Base-by-base conservation (phyloP, 2,888 invertebrate genomes). In the Lithophane semibrunnea region DNA sequence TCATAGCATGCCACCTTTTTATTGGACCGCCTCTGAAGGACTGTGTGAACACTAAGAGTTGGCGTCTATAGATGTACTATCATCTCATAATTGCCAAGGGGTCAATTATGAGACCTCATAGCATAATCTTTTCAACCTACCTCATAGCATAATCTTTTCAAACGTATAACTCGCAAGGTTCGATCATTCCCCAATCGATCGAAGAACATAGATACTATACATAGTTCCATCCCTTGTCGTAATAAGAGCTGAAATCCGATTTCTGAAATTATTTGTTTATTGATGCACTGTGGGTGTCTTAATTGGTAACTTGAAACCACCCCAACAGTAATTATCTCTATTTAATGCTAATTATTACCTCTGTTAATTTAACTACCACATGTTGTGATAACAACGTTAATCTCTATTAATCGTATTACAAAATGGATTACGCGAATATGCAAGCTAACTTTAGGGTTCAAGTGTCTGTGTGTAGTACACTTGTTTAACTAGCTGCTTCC, bases 331-430 rank as follows among this genome's bases (percentile, higher is more conserved):
- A 52, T 42, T 18, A 52, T 1, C 29, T 18, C 21, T 1, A 18
- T 37, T 44, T n/a, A n/a, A 49, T 49, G 9, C 29, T 58, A 29
- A 75, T 64, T 44, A 64, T 49, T 16, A 81, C 21, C 13, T 24
- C 8, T 5, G 10, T 24, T 9, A 21, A 18, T 42, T 16, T 21
- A n/a, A 63, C 9, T 37, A 64, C 37, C 18, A n/a, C 12, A 37
- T 16, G 37, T 44, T 37, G 24, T 8, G 16, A 29, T 42, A 54
- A 61, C 44, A n/a, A 65, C 2, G 7, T 13, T 77, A 58, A 65
- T 78, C 29, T 37, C 29, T 37, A 63, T 37, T 79, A 63, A 66
- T 56, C 54, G n/a, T 67, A 77, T 82, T 67, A 77, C 13, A 44
- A 63, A 79, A n/a, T 21, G 47, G 42, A 75, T 79, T 29, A 67